Evolutionary conservation across 2,113 vertebrate species (phyloP).

Genomic region (Pelecanoides urinatrix): DNA sequence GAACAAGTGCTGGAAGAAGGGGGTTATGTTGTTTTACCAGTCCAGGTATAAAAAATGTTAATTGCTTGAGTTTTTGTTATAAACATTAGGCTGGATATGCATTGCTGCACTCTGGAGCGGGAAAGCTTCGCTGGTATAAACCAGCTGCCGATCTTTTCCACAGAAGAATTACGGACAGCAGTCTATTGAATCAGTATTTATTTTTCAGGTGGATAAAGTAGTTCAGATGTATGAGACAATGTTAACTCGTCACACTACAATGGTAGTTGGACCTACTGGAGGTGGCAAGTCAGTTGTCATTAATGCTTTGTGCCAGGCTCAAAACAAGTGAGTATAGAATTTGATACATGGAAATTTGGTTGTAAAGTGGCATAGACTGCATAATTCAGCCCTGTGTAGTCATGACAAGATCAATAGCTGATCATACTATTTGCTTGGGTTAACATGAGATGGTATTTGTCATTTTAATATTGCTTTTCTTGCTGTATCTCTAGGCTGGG

Average conservation of each 20-base stretch:
- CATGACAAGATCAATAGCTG: background rate
- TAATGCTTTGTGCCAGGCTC: slow-evolving; percentile 89
- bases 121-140: background rate
- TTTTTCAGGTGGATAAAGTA: slow-evolving; percentile 92
- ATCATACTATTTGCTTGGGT: background rate
- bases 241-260: slow-evolving; percentile 95
- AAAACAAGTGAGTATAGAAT: slow-evolving; percentile 85
- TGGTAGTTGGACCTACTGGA: slow-evolving; percentile 95
- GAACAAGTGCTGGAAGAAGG: slow-evolving; percentile 82
- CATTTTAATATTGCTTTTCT: background rate
- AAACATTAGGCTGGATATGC: background rate
- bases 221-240: slow-evolving; percentile 98
- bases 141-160: background rate
- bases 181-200: background rate
- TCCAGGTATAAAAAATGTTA: slow-evolving; percentile 77
- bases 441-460: background rate
- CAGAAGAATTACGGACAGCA: background rate
- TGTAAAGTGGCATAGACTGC: background rate
- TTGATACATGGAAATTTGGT: background rate
- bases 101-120: background rate
- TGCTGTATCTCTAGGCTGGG: slow-evolving; percentile 77
- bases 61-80: background rate
- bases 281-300: slow-evolving; percentile 98
- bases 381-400: background rate
- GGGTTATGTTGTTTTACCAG: slow-evolving; percentile 79